These are phyloP conservation scores for Spilarctia lutea DNA, from an alignment of 2,888 invertebrate species.

Conservation along the genomic window DNA sequence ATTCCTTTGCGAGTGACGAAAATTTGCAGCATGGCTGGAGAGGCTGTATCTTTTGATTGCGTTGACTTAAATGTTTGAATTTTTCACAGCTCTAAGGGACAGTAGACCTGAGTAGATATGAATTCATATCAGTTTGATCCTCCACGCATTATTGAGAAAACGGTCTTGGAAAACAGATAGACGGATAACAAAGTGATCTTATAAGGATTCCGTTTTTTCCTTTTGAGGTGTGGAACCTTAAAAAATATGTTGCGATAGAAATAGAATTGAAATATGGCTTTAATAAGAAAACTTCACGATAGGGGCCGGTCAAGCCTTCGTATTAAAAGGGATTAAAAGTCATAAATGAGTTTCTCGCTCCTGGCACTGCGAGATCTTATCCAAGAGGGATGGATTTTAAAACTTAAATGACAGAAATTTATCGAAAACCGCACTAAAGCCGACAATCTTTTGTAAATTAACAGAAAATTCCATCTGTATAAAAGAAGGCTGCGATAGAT, in stretches of 20 bases:
- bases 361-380: background rate
- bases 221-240: no score
- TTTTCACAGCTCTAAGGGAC: no score
- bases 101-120: no score
- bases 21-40: no score
- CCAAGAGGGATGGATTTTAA: background rate
- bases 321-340: constrained; percentile 1
- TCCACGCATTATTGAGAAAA: no score
- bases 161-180: no score
- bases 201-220: no score
- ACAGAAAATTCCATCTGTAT: background rate
- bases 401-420: background rate
- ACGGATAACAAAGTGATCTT: no score
- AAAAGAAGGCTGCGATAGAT: background rate
- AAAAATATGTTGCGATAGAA: background rate
- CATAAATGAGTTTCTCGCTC: background rate
- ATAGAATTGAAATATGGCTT: background rate
- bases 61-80: no score
- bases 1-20: no score
- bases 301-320: background rate
- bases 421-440: background rate
- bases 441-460: background rate
- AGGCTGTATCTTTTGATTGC: no score
- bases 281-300: background rate
- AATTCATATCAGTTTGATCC: no score